phyloP scores from a whole-genome alignment of 2,113 vertebrate species.

The Oryzias melastigma region DNA sequence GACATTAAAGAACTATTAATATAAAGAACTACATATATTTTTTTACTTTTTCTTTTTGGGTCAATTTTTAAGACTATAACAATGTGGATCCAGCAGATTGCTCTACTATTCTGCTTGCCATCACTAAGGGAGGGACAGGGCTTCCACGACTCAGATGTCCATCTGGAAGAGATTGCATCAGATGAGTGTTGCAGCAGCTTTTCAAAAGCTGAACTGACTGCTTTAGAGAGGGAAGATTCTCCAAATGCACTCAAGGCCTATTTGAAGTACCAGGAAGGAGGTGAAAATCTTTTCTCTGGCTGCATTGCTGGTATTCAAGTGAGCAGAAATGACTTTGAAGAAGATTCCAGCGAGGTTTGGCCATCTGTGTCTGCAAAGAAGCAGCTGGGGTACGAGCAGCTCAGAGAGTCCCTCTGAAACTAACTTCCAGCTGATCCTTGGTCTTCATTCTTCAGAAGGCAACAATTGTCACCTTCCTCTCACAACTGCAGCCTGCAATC shows the following conservation, averaged over 20 bases:
- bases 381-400: conserved; percentile 83
- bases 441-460: background rate
- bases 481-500: too few relatives aligned
- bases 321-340: conserved; percentile 84
- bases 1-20: too few relatives aligned
- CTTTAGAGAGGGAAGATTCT: conserved; percentile 91
- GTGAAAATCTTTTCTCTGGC: conserved; percentile 9
- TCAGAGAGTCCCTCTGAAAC: conserved; percentile 77
- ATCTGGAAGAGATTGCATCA: conserved; percentile 82
- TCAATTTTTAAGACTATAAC: too few relatives aligned
- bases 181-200: conserved; percentile 84
- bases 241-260: conserved; percentile 81
- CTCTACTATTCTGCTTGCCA: too few relatives aligned
- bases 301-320: conserved; percentile 78
- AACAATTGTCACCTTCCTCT: background rate
- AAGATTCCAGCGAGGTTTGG: conserved; percentile 87
- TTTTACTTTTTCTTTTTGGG: too few relatives aligned
- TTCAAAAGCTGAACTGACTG: conserved; percentile 87
- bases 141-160: conserved; percentile 83
- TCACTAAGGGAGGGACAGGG: conserved; percentile 80
- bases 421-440: background rate
- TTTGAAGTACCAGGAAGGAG: conserved; percentile 53
- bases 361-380: conserved; percentile 91
- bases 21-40: too few relatives aligned
- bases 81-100: too few relatives aligned